phyloP scores from a whole-genome alignment of 2,113 vertebrate genomes.

The Vicugna pacos region DNA sequence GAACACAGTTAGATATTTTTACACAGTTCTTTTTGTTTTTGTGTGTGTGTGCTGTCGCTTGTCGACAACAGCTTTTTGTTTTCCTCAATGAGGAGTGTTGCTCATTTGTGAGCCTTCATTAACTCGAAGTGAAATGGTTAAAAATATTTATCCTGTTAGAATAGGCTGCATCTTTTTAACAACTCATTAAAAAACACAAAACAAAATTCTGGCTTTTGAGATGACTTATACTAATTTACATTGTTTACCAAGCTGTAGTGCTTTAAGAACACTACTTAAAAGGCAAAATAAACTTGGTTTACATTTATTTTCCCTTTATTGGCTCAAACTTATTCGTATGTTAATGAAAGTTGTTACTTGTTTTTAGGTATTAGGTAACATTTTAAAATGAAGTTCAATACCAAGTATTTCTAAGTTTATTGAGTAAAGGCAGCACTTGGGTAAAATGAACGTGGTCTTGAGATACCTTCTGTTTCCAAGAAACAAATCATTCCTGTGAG shows the following conservation, averaged over 20 bases:
- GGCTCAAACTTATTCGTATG: constrained; percentile 82
- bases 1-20: constrained; percentile 97
- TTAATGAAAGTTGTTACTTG: constrained; percentile 55
- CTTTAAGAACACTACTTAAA: constrained; percentile 97
- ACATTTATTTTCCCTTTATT: constrained; percentile 94
- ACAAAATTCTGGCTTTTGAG: constrained; percentile 94
- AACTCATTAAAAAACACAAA: constrained; percentile 91
- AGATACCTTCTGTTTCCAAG: background rate
- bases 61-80: constrained; percentile 99
- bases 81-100: constrained; percentile 99
- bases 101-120: constrained; percentile 99
- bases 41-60: constrained; percentile 98
- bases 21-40: constrained; percentile 91
- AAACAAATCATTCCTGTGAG: background rate
- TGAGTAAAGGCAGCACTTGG: background rate
- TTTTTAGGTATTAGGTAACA: constrained; percentile 27
- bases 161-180: constrained; percentile 99
- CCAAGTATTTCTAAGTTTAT: background rate
- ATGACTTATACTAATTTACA: constrained; percentile 99
- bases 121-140: constrained; percentile 98
- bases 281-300: constrained; percentile 99
- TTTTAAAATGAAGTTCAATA: background rate
- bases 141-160: constrained; percentile 99
- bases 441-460: background rate
- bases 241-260: constrained; percentile 99